These are phyloP conservation scores for Cinclus cinclus DNA, from an alignment of 2,113 vertebrate genomes.

Conservation along the genomic window DNA sequence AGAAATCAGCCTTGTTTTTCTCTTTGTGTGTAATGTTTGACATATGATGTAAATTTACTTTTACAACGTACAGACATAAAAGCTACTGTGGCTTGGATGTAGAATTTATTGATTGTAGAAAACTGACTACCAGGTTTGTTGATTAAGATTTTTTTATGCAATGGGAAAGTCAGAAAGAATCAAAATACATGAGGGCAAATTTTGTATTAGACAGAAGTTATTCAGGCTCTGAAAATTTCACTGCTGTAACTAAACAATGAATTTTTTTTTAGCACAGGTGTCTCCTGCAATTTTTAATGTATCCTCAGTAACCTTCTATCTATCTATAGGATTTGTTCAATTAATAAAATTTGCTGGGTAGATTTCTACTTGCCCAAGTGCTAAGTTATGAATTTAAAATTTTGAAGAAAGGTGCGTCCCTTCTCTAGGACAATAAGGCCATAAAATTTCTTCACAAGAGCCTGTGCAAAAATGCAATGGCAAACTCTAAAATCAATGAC, in stretches of 20 bases:
- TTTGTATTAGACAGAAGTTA: neutral
- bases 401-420: neutral
- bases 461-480: neutral
- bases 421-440: neutral
- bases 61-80: conserved; percentile 62
- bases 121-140: conserved; percentile 46
- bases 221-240: neutral
- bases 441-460: neutral
- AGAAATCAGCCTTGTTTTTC: conserved; percentile 58
- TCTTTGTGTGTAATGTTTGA: conserved; percentile 66
- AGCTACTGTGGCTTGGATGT: conserved; percentile 57
- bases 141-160: neutral
- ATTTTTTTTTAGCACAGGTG: neutral
- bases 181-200: neutral
- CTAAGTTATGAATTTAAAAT: neutral
- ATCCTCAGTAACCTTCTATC: neutral
- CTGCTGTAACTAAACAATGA: neutral
- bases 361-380: neutral
- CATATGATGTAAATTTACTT: conserved; percentile 71
- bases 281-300: neutral
- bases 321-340: neutral
- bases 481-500: neutral
- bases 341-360: neutral
- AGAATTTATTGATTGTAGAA: conserved; percentile 60
- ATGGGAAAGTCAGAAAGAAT: neutral